Evolutionary conservation across 2,888 invertebrate species (phyloP), one percentile per base, ranked within the genome.

Genomic region (Bruchidius siliquastri): DNA sequence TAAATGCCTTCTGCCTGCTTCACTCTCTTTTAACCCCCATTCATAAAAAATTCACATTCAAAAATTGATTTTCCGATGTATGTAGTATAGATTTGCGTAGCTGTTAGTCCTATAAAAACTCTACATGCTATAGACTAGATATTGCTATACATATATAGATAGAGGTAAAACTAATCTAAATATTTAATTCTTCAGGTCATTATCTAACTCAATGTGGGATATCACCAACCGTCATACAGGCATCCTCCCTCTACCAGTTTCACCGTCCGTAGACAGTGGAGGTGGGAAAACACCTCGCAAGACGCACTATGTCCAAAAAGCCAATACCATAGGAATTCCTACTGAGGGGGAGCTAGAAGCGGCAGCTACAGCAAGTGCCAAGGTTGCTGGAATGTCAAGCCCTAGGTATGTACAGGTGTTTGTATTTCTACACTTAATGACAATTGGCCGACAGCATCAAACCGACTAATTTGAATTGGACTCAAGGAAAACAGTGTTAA

Each of bases 291-390:
- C 13, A 4, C 71, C 66, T 22, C 79, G 84, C 74, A 85, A 84
- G 78, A 80, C 82, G 18, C 83, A 81, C 73, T 79, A 81, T 72
- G 79, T 85, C 67, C 86, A 86, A 76, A 86, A 86, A 82, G 89
- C 90, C 22, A 90, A 90, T 84, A 90, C 90, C 30, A 90, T 90
- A 83, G 90, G 90, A 83, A 87, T 90, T 77, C 90, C 90, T 2
- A 88, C 90, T 0, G 86, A 86, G 68, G 80, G 86, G 80, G 84
- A 87, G 85, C 83, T 88, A 49, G 49, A 49, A 49, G 49, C 49
- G 13, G 49, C 49, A 8, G 49, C 49, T 13, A 13, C 49, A 13
- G 49, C 49, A 78, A 85, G 85, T 81, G 87, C 49, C 18, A 49
- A 49, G 13, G 49, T 49, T 18, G 18, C 49, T 49, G 49, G 49